These are phyloP conservation scores for Calliphora vomitoria DNA, from an alignment of 2,888 invertebrate species.

Conservation along the genomic window DNA sequence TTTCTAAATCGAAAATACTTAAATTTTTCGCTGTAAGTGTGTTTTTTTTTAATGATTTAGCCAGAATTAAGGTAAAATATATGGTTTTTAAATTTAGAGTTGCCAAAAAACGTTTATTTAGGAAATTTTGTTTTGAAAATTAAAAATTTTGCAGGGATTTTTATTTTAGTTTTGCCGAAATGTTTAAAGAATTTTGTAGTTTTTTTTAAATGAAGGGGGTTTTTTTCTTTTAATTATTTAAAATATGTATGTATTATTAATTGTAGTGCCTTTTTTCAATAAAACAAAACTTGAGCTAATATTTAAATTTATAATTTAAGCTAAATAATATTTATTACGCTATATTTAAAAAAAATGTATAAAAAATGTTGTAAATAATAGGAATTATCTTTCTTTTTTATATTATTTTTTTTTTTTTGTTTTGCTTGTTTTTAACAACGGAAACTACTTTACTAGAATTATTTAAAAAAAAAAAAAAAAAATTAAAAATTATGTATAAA, in stretches of 20 bases:
- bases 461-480: conserved; percentile 62
- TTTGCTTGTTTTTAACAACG: conserved; percentile 73
- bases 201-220: conserved; percentile 11
- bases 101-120: conserved; percentile 70
- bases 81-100: conserved; percentile 72
- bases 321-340: conserved; percentile 74
- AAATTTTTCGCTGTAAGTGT: conserved; percentile 69
- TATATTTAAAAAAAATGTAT: conserved; percentile 70
- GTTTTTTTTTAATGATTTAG: conserved; percentile 30
- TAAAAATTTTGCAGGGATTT: conserved; percentile 53
- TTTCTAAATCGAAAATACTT: conserved; percentile 30
- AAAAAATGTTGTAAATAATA: conserved; percentile 72
- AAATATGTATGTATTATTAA: conserved; percentile 32
- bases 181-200: conserved; percentile 74
- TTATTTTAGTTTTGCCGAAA: conserved; percentile 77
- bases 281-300: conserved; percentile 72
- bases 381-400: conserved; percentile 63
- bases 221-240: not conserved
- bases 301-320: conserved; percentile 70
- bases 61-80: conserved; percentile 54
- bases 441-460: conserved; percentile 75
- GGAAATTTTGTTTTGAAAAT: conserved; percentile 57
- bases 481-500: conserved; percentile 56
- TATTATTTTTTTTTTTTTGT: conserved; percentile 22
- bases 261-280: conserved; percentile 63